These are phyloP conservation scores for Drosophila mulleri DNA, from an alignment of 2,888 invertebrate genomes.

Conservation along the genomic window DNA sequence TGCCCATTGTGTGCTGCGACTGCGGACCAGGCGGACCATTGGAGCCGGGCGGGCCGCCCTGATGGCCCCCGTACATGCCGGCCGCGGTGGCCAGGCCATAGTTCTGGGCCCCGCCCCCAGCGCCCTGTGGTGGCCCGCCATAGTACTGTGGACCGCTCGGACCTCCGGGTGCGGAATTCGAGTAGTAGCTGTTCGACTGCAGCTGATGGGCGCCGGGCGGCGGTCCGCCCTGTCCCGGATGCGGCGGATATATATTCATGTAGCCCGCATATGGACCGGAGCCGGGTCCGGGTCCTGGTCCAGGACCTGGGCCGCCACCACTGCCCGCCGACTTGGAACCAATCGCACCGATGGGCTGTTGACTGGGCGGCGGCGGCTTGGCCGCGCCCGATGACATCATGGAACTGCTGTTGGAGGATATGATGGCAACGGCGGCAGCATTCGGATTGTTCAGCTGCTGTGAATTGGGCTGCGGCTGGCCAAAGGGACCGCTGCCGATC, in stretches of 20 bases:
- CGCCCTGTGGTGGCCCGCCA: conserved; percentile 82
- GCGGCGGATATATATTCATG: conserved; percentile 84
- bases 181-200: conserved; percentile 85
- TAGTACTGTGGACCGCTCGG: conserved; percentile 84
- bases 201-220: conserved; percentile 83
- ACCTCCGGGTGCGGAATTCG: conserved; percentile 84
- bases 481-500: conserved; percentile 86
- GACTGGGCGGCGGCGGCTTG: conserved; percentile 89
- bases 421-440: conserved; percentile 89
- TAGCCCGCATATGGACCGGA: conserved; percentile 82
- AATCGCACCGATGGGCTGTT: conserved; percentile 94
- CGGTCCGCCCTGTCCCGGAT: conserved; percentile 82
- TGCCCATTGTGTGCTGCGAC: conserved; percentile 85
- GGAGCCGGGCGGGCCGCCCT: conserved; percentile 81
- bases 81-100: conserved; percentile 83
- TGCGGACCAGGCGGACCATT: conserved; percentile 82
- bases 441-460: conserved; percentile 93
- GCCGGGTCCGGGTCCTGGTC: conserved; percentile 56
- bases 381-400: conserved; percentile 95
- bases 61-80: conserved; percentile 84
- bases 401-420: conserved; percentile 94
- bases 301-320: conserved; percentile 61
- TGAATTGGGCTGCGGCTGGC: conserved; percentile 86
- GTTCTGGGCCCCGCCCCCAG: conserved; percentile 82
- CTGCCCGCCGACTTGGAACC: conserved; percentile 86